Conservation (phyloP, 2,888 invertebrate species). For the Pardosa pseudoannulata region DNA sequence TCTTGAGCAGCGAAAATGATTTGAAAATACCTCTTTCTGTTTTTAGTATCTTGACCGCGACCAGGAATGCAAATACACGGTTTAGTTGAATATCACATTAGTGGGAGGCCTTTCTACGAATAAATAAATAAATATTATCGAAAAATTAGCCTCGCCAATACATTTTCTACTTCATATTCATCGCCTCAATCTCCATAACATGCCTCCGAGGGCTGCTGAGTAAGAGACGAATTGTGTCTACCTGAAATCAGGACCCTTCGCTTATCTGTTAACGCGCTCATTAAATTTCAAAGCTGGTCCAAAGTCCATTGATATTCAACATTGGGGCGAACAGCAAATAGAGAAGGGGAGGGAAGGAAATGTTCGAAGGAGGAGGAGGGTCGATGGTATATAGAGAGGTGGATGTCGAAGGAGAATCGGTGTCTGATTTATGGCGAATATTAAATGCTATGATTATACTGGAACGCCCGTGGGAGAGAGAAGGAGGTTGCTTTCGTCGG, state of each 20-base stretch:
- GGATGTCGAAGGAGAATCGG: constrained; percentile 46
- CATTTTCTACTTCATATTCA: background rate
- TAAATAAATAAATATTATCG: no score
- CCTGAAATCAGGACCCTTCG: background rate
- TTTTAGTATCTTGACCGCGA: no score
- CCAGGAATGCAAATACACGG: no score
- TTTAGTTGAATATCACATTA: no score
- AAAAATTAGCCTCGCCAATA: background rate
- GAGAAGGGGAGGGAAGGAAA: background rate
- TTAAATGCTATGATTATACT: constrained; percentile 29
- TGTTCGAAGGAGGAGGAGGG: background rate
- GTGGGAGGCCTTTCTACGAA: no score
- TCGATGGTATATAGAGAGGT: background rate
- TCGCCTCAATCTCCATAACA: background rate
- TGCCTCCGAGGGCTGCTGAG: no score
- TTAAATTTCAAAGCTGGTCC: constrained; percentile 7
- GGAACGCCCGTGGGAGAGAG: constrained; percentile 2
- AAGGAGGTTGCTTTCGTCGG: no score
- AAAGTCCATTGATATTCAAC: constrained; percentile 1
- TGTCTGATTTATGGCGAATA: constrained; percentile 51
- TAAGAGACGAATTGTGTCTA: background rate
- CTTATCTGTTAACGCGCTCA: constrained; percentile 3
- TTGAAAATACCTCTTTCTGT: no score
- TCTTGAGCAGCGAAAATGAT: no score
- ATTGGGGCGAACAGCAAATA: background rate